Base-by-base conservation (phyloP, 2,797 vertebrate genomes). In the Lutjanus campechanus region DNA sequence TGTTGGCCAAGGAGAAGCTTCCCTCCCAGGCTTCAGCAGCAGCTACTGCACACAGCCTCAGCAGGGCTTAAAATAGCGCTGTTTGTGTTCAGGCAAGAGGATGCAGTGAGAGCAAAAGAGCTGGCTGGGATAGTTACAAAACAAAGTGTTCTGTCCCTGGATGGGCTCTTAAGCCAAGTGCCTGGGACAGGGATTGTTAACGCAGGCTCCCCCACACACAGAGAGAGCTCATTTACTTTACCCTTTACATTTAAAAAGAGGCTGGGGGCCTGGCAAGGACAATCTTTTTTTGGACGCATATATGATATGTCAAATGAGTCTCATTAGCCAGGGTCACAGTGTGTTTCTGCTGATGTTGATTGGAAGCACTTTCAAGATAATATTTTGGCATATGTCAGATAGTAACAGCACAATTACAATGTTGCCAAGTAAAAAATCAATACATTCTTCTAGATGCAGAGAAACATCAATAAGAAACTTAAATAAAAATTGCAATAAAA, bases 31-130 rank as follows among this genome's bases (percentile, higher is more conserved):
- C 86, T 86, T 49, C 78, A 72, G 79, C 66, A 71, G 36, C 75
- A 62, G 76, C 82, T 78, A 66, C 64, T 63, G 81, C 86, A 70
- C 82, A 66, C 60, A 85, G 89, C 69, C 86, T 87, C 89, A 84
- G 90, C 77, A 25, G 82, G 73, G 87, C 90, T 91, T 93, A 94
- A 95, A 94, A 95, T 95, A 95, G 92, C 65, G 22, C 79, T 49
- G 81, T 88, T 91, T 92, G 88, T 89, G 84, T 68, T 92, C 79
- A 85, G 74, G 77, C 83, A 22, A 78, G 79, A 85, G 84, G 89
- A 89, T 81, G 88, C 77, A 75, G 88, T 41, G 64, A 84, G 83
- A 83, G 85, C 7, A 19, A 86, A 76, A 79, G 83, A 88, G 82
- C 88, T 89, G 86, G 89, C 89, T 83, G 76, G 72, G 81, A 85